Percentiles rank a stretch among this genome's conserved stretches.
These are phyloP conservation scores for Spea multiplicata DNA, from an alignment of 2,113 vertebrate species.

Conservation along the genomic window DNA sequence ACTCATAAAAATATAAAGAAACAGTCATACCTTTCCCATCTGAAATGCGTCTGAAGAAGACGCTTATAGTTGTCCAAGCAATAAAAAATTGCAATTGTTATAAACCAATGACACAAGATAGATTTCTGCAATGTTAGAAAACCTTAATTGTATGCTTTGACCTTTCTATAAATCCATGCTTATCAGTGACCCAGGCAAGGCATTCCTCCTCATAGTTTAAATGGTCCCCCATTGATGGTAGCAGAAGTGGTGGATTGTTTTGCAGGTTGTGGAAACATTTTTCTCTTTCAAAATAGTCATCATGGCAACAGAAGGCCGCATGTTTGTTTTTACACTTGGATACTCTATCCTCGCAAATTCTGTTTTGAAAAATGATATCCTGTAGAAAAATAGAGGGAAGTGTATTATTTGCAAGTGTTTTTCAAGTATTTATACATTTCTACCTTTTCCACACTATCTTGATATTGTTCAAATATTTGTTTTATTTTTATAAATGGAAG, in stretches of 20 bases:
- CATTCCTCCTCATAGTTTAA: neutral
- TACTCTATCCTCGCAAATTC: constrained; percentile 12
- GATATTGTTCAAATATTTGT: too few relatives aligned
- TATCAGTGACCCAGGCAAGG: constrained; percentile 6
- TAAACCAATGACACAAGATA: too few relatives aligned
- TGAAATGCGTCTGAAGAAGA: too few relatives aligned
- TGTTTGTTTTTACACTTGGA: neutral
- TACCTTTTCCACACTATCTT: too few relatives aligned
- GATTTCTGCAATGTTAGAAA: too few relatives aligned
- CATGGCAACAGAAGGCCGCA: neutral
- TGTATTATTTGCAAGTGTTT: too few relatives aligned
- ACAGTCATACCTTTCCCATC: too few relatives aligned
- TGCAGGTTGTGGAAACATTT: constrained; percentile 8
- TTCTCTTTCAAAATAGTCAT: constrained; percentile 7
- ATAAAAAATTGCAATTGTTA: too few relatives aligned
- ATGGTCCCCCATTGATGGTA: constrained; percentile 3
- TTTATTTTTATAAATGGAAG: too few relatives aligned
- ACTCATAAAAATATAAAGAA: too few relatives aligned
- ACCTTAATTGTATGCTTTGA: neutral
- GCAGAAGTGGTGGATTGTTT: constrained; percentile 13
- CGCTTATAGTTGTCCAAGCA: too few relatives aligned
- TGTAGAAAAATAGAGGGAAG: neutral
- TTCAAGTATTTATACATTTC: too few relatives aligned
- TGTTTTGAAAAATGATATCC: constrained; percentile 2
- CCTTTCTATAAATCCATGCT: constrained; percentile 11